These are phyloP conservation scores for Clitarchus hookeri DNA, from an alignment of 2,888 invertebrate species.

Conservation along the genomic window DNA sequence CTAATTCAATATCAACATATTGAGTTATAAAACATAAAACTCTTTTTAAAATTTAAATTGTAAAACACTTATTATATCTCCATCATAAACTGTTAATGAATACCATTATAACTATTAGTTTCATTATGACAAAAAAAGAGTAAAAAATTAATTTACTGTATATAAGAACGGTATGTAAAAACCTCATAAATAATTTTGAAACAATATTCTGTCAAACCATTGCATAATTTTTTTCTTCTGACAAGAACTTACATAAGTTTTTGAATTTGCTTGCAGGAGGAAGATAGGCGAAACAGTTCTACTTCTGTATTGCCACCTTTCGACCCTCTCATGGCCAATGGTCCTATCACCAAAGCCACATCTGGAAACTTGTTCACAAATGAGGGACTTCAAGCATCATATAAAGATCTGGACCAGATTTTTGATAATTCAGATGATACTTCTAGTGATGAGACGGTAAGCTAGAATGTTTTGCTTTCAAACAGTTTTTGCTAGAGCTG, in stretches of 20 bases:
- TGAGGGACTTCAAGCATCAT: constrained; percentile 86
- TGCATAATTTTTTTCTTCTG: background rate
- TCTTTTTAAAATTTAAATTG: background rate
- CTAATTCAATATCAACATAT: too few species aligned
- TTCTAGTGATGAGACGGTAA: constrained; percentile 86
- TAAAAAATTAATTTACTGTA: too few species aligned
- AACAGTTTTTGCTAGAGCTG: too few species aligned
- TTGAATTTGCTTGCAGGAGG: constrained; percentile 46
- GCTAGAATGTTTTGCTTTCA: constrained; percentile 47
- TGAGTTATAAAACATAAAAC: too few species aligned
- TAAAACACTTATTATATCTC: background rate
- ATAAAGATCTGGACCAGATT: constrained; percentile 90
- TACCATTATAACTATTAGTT: too few species aligned
- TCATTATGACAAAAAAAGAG: too few species aligned
- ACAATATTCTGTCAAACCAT: background rate
- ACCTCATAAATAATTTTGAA: too few species aligned
- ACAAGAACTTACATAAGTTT: background rate
- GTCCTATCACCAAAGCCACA: constrained; percentile 34
- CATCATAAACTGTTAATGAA: background rate
- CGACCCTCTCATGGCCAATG: constrained; percentile 40
- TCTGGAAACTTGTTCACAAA: constrained; percentile 75
- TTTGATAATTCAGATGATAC: constrained; percentile 92
- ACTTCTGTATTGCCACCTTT: constrained; percentile 32
- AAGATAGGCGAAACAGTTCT: constrained; percentile 46
- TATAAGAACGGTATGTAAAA: too few species aligned